Percentiles rank a stretch among this genome's conserved stretches.
These are phyloP conservation scores for Athripsodes cinereus DNA, from an alignment of 2,888 invertebrate species.

Conservation along the genomic window DNA sequence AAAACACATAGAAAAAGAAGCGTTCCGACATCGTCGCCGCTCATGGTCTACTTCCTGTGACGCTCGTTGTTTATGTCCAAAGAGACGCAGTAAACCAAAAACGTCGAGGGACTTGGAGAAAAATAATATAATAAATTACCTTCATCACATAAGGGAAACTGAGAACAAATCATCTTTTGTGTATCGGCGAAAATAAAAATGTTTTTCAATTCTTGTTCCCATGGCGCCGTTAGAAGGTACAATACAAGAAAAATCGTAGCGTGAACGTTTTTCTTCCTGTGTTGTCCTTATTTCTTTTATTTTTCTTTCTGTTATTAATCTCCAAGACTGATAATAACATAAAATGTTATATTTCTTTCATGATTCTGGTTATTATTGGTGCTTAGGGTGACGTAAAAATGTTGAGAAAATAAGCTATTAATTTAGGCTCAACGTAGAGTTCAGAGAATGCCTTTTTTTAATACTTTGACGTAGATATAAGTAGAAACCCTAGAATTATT, in stretches of 20 bases:
- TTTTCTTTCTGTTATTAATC: background rate
- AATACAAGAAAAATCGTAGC: background rate
- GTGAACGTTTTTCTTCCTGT: background rate
- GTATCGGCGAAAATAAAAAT: constrained; percentile 23
- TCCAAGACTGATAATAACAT: too few species aligned
- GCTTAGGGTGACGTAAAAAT: too few species aligned
- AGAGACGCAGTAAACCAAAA: constrained; percentile 11
- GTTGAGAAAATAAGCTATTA: too few species aligned
- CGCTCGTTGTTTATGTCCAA: constrained; percentile 21
- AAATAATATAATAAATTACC: constrained; percentile 26
- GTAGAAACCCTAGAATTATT: too few species aligned
- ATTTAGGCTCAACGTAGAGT: too few species aligned
- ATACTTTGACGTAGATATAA: too few species aligned
- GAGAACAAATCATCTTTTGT: constrained; percentile 25
- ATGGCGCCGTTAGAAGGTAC: background rate
- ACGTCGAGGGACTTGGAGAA: constrained; percentile 20
- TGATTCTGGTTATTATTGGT: too few species aligned
- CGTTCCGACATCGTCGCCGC: constrained; percentile 8
- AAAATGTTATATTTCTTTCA: too few species aligned
- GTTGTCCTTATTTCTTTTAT: background rate
- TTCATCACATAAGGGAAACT: constrained; percentile 17
- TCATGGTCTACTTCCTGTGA: constrained; percentile 22
- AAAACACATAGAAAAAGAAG: background rate
- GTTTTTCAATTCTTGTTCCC: constrained; percentile 10
- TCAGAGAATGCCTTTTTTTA: too few species aligned